Evolutionary conservation across 2,888 invertebrate genomes (phyloP), one percentile per base, ranked within the genome.

Genomic region (Cephus spinipes): DNA sequence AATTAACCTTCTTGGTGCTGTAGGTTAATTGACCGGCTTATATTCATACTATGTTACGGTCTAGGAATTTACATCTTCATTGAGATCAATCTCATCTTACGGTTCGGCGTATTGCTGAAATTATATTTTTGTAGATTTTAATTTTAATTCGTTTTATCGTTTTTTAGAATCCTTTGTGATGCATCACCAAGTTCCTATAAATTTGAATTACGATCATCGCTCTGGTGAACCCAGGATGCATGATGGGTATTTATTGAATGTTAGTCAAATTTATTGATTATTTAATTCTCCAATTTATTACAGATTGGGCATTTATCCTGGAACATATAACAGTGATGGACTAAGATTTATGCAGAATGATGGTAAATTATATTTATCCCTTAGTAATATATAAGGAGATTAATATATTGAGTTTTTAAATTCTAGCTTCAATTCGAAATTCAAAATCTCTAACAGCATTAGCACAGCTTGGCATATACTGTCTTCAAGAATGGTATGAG

Each of bases 1-100:
- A 87, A 89, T 89, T 89, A 89, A 89, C 87, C 88, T 86, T 86
- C 83, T 77, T 71, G 23, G 15, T 23, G 82, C 79, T 85, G 83
- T 55, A 55, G 40, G 40, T 55, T 55, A 55, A 55, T 55, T 23
- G 6, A 55, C 23, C 40, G 40, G 40, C 40, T 55, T 55, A 23
- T 23, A 55, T 55, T 55, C 23, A 23, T 55, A 55, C 40, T 9
- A 23, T 23, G 23, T 23, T 55, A 55, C 23, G 9, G 9, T 2
- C 23, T 55, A 23, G 9, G 40, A 55, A 55, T 55, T 55, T 55
- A 23, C 6, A 55, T 55, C 40, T 55, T 23, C 23, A 23, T 55
- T 55, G 23, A 55, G 23, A 55, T 23, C 6, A 55, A 55, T 23
- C 4, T 40, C 40, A 23, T 40, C 40, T 55, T 55, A 55, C 40